phyloP scores from a whole-genome alignment of 1,140 invertebrate genomes.

The Zaprionus kolodkinae region DNA sequence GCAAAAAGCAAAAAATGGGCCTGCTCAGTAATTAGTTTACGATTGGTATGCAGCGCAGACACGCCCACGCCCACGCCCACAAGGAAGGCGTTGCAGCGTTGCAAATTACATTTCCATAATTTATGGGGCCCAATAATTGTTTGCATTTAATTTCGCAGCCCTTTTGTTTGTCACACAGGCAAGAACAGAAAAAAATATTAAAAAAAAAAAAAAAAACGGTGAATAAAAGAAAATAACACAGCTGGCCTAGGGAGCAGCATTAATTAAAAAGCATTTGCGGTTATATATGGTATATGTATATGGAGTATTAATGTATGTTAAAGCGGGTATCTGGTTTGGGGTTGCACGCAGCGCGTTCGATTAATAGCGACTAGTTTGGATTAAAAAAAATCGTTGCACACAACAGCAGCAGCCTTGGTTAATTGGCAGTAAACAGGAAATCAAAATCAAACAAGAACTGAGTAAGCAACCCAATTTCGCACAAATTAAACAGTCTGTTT shows the following conservation, averaged over 20 bases:
- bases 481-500: not conserved
- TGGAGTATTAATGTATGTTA: constrained; percentile 30
- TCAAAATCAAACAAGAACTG: constrained; percentile 42
- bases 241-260: constrained; percentile 47
- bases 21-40: constrained; percentile 49
- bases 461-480: constrained; percentile 19
- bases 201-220: constrained; percentile 5
- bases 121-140: constrained; percentile 64
- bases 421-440: constrained; percentile 37
- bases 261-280: constrained; percentile 74
- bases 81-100: constrained; percentile 22
- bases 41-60: constrained; percentile 4
- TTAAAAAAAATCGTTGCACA: constrained; percentile 79
- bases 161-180: constrained; percentile 67
- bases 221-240: constrained; percentile 63
- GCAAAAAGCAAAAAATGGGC: constrained; percentile 38
- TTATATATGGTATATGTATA: constrained; percentile 38
- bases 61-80: not conserved
- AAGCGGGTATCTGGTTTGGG: constrained; percentile 44
- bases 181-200: constrained; percentile 44
- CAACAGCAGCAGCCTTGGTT: constrained; percentile 63
- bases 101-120: constrained; percentile 51
- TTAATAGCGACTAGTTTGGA: constrained; percentile 55
- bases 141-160: constrained; percentile 70
- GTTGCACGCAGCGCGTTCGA: constrained; percentile 35